Evolutionary conservation across 1,140 invertebrate genomes (phyloP).

Genomic region (Drosophila biarmipes): DNA sequence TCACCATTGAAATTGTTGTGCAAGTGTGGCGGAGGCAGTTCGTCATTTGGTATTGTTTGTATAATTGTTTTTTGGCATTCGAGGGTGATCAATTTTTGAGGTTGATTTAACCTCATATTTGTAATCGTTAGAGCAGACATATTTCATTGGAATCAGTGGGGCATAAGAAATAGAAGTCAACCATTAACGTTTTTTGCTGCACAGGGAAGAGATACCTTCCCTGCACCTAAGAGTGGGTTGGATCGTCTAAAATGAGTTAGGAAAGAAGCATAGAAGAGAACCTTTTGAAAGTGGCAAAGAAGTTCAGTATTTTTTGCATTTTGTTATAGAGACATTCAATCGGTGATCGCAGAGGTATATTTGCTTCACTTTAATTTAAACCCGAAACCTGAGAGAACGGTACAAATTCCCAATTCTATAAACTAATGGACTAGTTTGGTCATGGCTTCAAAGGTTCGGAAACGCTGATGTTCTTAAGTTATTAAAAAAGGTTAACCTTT

Average conservation of each 20-base stretch:
- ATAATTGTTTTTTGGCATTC: conserved; percentile 48
- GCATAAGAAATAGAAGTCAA: conserved; percentile 15
- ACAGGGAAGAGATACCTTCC: too few species aligned
- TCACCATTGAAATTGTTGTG: conserved; percentile 30
- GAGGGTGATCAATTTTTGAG: conserved; percentile 24
- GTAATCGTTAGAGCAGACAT: conserved; percentile 56
- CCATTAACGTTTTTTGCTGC: conserved; percentile 43
- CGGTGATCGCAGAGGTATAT: too few species aligned
- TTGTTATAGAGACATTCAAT: too few species aligned
- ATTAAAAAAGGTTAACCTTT: too few species aligned
- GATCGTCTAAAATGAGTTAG: neutral
- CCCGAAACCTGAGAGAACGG: too few species aligned
- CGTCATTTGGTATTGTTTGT: conserved; percentile 39
- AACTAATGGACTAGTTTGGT: too few species aligned
- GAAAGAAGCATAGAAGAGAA: neutral
- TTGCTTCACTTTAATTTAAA: too few species aligned
- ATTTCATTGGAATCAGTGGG: conserved; percentile 21
- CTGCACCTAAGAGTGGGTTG: too few species aligned
- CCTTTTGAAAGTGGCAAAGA: neutral
- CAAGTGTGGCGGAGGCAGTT: conserved; percentile 50
- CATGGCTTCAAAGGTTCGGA: too few species aligned
- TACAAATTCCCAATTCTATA: too few species aligned
- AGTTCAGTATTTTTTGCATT: neutral
- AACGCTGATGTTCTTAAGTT: too few species aligned
- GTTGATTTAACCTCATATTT: conserved; percentile 28